Percentiles rank a stretch among this genome's conserved stretches.
phyloP scores from a whole-genome alignment of 2,797 vertebrate species.

The Megaceryle alcyon region DNA sequence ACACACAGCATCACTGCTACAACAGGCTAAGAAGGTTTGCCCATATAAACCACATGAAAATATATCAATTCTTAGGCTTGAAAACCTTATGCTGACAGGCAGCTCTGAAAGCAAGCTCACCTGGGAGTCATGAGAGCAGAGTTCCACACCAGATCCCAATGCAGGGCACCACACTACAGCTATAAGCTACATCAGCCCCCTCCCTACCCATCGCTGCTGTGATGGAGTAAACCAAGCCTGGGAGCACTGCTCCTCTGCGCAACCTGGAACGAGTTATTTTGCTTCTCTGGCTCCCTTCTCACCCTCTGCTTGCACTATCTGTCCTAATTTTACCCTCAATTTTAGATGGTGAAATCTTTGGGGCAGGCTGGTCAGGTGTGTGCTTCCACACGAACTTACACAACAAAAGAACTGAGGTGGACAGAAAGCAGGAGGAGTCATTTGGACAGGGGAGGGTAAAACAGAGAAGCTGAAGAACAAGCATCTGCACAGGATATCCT shows the following conservation, averaged over 20 bases:
- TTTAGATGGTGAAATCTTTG: not conserved
- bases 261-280: not conserved
- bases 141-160: not conserved
- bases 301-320: not conserved
- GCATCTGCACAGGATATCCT: not conserved
- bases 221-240: not conserved
- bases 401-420: not conserved
- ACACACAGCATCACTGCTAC: not conserved
- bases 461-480: not conserved
- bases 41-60: not conserved
- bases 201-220: not conserved
- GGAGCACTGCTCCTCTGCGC: not conserved
- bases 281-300: not conserved
- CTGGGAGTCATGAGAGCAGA: not conserved
- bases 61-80: not conserved
- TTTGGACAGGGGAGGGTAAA: not conserved
- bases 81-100: not conserved
- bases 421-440: not conserved
- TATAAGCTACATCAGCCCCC: not conserved
- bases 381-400: not conserved
- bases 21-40: not conserved
- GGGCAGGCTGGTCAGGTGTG: not conserved
- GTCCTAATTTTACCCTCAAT: not conserved
- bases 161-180: not conserved
- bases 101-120: not conserved